Conservation (phyloP, 2,113 vertebrate genomes). For the Chionodraco myersi region DNA sequence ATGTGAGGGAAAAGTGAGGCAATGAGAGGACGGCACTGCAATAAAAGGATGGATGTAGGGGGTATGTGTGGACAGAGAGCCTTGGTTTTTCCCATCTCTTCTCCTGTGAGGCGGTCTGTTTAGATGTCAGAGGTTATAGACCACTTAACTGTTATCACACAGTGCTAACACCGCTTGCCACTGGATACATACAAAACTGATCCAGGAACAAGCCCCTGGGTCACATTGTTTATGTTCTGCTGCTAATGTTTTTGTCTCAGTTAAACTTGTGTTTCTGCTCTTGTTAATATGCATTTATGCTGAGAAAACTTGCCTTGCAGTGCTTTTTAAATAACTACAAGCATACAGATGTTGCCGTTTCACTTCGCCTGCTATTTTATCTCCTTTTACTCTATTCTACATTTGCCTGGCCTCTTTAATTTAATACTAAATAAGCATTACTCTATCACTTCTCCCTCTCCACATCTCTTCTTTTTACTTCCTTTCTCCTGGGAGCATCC, state of each 20-base stretch:
- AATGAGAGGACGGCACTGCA: neutral
- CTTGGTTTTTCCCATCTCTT: conserved; percentile 46
- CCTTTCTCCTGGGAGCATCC: conserved; percentile 58
- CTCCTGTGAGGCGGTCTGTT: conserved; percentile 60
- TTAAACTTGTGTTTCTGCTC: neutral
- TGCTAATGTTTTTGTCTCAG: neutral
- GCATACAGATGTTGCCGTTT: neutral
- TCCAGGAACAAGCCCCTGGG: conserved; percentile 14
- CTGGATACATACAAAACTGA: conserved; percentile 43
- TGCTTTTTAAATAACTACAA: neutral
- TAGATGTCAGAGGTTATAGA: conserved; percentile 66
- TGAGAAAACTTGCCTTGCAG: neutral
- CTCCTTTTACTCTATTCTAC: conserved; percentile 34
- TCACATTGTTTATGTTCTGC: conserved; percentile 30
- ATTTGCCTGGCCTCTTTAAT: conserved; percentile 34
- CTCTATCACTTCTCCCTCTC: conserved; percentile 36
- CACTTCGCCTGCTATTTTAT: neutral
- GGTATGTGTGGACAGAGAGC: conserved; percentile 13
- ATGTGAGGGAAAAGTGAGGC: neutral
- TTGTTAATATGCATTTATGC: conserved; percentile 10
- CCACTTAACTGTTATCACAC: conserved; percentile 67
- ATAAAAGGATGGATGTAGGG: conserved; percentile 12
- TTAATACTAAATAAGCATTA: conserved; percentile 47
- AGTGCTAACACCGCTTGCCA: conserved; percentile 39
- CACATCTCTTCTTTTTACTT: conserved; percentile 31